Evolutionary conservation across 2,113 vertebrate species (phyloP).

Genomic region (Merops nubicus): DNA sequence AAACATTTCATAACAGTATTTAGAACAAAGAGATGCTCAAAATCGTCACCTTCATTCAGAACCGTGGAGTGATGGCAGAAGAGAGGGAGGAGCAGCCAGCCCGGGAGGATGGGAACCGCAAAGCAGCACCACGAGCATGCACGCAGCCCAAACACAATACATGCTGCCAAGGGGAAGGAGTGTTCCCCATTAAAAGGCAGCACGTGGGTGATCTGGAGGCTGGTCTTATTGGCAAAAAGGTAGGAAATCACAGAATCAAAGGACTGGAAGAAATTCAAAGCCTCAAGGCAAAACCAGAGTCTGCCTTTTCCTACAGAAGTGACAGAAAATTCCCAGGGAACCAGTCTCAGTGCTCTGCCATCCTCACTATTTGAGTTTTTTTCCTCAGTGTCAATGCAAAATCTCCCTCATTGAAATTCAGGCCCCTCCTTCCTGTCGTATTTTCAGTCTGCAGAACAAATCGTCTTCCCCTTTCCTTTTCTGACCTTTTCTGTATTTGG

Average conservation of each 20-base stretch:
- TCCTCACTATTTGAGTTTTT: background rate
- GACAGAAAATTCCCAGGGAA: background rate
- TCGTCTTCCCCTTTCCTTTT: background rate
- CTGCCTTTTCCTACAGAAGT: background rate
- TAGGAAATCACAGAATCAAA: background rate
- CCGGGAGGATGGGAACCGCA: background rate
- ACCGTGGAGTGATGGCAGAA: background rate
- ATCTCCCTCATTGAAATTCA: background rate
- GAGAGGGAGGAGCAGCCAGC: background rate
- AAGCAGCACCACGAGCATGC: background rate
- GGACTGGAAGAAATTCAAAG: conserved; percentile 6
- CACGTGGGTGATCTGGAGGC: background rate
- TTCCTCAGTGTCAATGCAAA: background rate
- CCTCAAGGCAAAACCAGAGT: background rate
- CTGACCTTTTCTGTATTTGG: background rate
- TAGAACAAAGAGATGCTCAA: background rate
- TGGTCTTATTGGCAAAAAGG: background rate
- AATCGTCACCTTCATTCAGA: background rate
- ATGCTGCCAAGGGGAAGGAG: background rate
- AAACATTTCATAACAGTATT: background rate
- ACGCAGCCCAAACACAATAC: background rate
- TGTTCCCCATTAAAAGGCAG: background rate
- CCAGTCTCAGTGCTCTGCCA: background rate
- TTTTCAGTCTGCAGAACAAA: background rate
- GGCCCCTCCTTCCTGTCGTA: background rate